Conservation (phyloP, 2,888 invertebrate species). For the Camptogramma bilineatum region DNA sequence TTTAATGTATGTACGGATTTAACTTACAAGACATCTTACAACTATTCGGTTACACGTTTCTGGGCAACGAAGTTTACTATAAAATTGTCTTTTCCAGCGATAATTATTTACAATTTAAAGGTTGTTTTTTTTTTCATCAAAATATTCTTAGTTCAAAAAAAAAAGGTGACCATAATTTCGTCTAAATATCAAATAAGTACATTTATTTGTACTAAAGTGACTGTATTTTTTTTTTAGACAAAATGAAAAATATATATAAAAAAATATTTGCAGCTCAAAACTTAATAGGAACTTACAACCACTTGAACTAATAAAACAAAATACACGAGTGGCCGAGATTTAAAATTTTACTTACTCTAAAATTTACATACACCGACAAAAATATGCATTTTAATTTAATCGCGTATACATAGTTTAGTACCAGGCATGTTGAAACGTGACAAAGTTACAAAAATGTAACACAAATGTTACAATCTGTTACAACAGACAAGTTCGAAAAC, state of each 20-base stretch:
- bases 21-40: conserved; percentile 69
- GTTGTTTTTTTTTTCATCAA: not conserved
- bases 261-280: conserved; percentile 48
- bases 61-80: conserved; percentile 48
- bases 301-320: conserved; percentile 61
- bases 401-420: conserved; percentile 37
- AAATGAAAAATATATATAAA: conserved; percentile 32
- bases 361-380: conserved; percentile 42
- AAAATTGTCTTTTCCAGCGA: conserved; percentile 11
- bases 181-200: not conserved
- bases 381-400: conserved; percentile 32
- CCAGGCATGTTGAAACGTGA: conserved; percentile 18
- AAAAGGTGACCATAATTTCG: conserved; percentile 24
- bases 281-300: conserved; percentile 80
- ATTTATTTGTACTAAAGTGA: not conserved
- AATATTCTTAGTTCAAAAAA: not conserved
- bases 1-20: conserved; percentile 79
- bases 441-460: conserved; percentile 3
- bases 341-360: conserved; percentile 49
- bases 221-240: not conserved
- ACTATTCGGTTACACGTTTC: conserved; percentile 62
- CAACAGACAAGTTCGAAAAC: conserved; percentile 3
- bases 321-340: conserved; percentile 63
- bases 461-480: not conserved
- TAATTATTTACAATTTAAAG: conserved; percentile 9